A percentile compares a stretch with the other conserved stretches of the same genome.
Evolutionary conservation across 2,888 invertebrate genomes (phyloP).

Genomic region (Acrocera orbiculus): DNA sequence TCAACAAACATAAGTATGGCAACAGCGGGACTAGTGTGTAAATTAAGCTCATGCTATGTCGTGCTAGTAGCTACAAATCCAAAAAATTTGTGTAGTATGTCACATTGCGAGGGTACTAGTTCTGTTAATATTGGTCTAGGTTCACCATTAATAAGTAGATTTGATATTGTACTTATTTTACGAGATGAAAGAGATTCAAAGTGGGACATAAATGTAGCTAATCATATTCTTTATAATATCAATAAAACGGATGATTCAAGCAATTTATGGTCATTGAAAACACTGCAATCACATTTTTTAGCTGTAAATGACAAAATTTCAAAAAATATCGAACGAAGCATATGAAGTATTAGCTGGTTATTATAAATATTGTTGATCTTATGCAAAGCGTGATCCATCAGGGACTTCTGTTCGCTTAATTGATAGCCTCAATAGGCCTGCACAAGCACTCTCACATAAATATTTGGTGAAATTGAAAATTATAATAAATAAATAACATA

Average conservation of each 20-base stretch:
- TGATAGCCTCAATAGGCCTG: slow-evolving; percentile 72
- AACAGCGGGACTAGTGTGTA: slow-evolving; percentile 81
- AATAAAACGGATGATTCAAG: neutral
- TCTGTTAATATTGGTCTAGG: slow-evolving; percentile 55
- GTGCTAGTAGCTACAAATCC: slow-evolving; percentile 80
- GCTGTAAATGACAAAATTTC: slow-evolving; percentile 52
- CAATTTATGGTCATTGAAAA: slow-evolving; percentile 35
- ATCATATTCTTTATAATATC: slow-evolving; percentile 35
- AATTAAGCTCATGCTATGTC: slow-evolving; percentile 65
- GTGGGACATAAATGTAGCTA: slow-evolving; percentile 58
- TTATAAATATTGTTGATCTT: slow-evolving; percentile 54
- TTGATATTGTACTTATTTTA: slow-evolving; percentile 68
- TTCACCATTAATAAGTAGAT: slow-evolving; percentile 65
- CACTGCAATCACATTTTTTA: slow-evolving; percentile 54
- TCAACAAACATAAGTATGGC: no score
- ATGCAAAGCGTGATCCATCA: slow-evolving; percentile 50
- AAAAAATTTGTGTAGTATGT: slow-evolving; percentile 50
- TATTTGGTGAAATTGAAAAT: no score
- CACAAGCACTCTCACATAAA: no score
- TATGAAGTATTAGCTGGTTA: slow-evolving; percentile 53
- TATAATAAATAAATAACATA: no score
- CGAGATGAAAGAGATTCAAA: slow-evolving; percentile 53
- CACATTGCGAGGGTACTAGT: slow-evolving; percentile 18
- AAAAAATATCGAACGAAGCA: slow-evolving; percentile 47
- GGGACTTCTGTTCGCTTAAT: slow-evolving; percentile 71